Percentiles rank a stretch among this genome's conserved stretches.
Conservation (phyloP, 2,888 invertebrate species). For the Sphaeridia pumilis region DNA sequence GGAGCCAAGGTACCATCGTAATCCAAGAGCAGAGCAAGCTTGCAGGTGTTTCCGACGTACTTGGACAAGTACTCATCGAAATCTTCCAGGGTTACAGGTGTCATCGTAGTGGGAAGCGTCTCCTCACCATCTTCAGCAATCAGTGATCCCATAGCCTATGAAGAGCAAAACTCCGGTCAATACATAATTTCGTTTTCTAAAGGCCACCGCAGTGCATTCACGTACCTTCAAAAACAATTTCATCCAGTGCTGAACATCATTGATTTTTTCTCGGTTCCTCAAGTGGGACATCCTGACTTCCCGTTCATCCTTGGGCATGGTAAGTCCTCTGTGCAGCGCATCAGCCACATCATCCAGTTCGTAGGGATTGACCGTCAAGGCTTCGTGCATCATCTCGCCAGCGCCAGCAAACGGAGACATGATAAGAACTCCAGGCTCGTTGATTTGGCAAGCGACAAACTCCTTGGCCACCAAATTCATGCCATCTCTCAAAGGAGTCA, state of each 20-base stretch:
- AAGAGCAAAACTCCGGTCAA: no score
- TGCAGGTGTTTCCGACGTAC: constrained; percentile 73
- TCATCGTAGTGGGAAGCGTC: constrained; percentile 71
- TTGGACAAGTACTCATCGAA: constrained; percentile 79
- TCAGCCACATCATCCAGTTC: constrained; percentile 78
- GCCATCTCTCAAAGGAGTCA: constrained; percentile 59
- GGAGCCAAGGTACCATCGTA: constrained; percentile 83
- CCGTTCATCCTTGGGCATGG: constrained; percentile 81
- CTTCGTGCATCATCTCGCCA: constrained; percentile 84
- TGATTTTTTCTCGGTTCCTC: constrained; percentile 62
- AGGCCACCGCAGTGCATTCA: neutral
- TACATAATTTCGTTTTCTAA: no score
- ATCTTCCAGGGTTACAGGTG: constrained; percentile 79
- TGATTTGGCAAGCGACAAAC: constrained; percentile 83
- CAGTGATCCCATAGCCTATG: constrained; percentile 65
- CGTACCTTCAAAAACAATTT: constrained; percentile 59
- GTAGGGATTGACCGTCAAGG: constrained; percentile 76
- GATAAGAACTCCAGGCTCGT: constrained; percentile 70
- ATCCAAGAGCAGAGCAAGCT: constrained; percentile 63
- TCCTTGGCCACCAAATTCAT: constrained; percentile 90
- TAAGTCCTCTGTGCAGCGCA: constrained; percentile 70
- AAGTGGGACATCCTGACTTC: constrained; percentile 75
- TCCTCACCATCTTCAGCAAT: constrained; percentile 52
- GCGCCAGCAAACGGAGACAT: constrained; percentile 86
- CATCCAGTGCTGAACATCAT: constrained; percentile 83